Conservation (phyloP, 1,140 invertebrate species). For the Anthonomus grandis region DNA sequence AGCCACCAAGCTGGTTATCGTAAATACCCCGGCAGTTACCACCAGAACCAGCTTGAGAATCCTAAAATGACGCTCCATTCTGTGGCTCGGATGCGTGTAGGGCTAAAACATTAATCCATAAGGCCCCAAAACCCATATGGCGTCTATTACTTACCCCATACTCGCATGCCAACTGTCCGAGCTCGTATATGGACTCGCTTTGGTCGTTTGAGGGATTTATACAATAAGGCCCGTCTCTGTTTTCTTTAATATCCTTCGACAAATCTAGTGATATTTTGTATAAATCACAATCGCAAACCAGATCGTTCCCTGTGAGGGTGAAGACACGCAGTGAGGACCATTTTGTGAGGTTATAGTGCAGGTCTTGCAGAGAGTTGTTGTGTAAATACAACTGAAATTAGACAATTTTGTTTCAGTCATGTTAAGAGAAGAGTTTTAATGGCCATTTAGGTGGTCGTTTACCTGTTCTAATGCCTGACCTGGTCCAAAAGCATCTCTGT, state of each 20-base stretch:
- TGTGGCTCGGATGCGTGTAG: neutral
- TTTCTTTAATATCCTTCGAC: constrained; percentile 26
- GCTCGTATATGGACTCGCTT: constrained; percentile 21
- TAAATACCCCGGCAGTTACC: constrained; percentile 1
- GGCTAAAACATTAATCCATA: constrained; percentile 3
- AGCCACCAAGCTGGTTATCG: neutral
- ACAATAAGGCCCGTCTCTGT: constrained; percentile 37
- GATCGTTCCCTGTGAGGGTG: constrained; percentile 56
- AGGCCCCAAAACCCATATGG: too few species aligned
- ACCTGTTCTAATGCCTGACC: constrained; percentile 54
- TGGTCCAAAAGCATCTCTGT: constrained; percentile 53
- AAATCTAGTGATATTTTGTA: constrained; percentile 39
- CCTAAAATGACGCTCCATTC: constrained; percentile 15
- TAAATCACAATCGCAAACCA: constrained; percentile 58
- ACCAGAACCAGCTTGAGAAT: constrained; percentile 16
- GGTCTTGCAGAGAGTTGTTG: constrained; percentile 34
- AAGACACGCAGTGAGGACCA: constrained; percentile 43
- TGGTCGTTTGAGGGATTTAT: constrained; percentile 26
- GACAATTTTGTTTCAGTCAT: neutral
- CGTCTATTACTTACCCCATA: constrained; percentile 24
- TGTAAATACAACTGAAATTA: constrained; percentile 52
- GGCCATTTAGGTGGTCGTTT: constrained; percentile 26
- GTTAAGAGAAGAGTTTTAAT: neutral
- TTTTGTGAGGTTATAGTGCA: constrained; percentile 32
- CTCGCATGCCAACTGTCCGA: constrained; percentile 24